phyloP scores from a whole-genome alignment of 2,888 invertebrate species.

The Calameuta idolon region DNA sequence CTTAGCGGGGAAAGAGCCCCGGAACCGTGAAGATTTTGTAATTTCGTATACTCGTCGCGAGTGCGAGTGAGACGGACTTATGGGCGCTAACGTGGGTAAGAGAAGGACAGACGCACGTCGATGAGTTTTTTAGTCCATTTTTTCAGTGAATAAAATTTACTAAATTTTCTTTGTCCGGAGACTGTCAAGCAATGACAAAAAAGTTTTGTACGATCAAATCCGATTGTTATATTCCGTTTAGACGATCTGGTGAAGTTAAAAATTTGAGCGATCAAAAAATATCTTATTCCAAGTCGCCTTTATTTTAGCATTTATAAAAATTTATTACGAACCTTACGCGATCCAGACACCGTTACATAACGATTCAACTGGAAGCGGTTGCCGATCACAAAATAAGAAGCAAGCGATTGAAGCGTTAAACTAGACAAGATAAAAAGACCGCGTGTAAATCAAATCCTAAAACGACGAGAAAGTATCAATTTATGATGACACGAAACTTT shows the following conservation, averaged over 20 bases:
- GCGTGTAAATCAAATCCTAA: not conserved
- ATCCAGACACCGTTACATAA: not conserved
- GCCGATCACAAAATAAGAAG: not conserved
- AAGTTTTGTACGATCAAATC: too few relatives aligned
- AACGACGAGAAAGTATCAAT: not conserved
- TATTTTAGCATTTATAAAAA: too few relatives aligned
- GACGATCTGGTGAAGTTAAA: too few relatives aligned
- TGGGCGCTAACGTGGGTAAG: not conserved
- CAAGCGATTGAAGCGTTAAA: not conserved
- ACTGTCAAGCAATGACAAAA: not conserved
- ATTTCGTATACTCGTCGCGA: not conserved
- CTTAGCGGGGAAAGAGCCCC: not conserved
- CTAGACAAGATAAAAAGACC: not conserved
- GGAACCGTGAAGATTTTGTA: not conserved
- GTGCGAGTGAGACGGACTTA: not conserved
- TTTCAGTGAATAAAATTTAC: too few relatives aligned
- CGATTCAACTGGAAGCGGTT: not conserved
- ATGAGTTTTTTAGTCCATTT: not conserved
- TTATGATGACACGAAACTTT: not conserved
- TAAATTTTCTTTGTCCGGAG: not conserved
- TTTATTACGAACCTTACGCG: not conserved
- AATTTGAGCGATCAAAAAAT: too few relatives aligned
- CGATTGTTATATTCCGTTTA: too few relatives aligned
- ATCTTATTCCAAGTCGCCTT: too few relatives aligned
- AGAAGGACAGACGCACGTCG: not conserved